Conservation (phyloP, 1,140 invertebrate genomes). For the Pissodes strobi region DNA sequence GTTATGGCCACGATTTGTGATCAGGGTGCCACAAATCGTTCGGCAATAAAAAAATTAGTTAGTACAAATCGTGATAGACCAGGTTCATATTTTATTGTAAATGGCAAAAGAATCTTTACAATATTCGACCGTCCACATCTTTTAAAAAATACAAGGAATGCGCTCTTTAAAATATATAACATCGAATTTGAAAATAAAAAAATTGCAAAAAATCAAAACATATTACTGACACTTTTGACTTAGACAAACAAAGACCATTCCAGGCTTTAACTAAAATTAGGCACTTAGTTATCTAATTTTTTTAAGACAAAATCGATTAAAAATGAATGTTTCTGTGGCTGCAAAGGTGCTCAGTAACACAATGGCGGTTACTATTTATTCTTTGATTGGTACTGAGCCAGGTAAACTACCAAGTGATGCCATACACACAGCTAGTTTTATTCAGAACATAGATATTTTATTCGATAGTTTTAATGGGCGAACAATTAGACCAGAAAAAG, state of each 20-base stretch:
- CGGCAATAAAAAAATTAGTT: constrained; percentile 24
- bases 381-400: neutral
- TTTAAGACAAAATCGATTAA: neutral
- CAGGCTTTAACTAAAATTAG: neutral
- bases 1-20: constrained; percentile 33
- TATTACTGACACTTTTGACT: neutral
- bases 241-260: neutral
- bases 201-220: neutral
- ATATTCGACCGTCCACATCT: constrained; percentile 50
- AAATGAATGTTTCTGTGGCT: constrained; percentile 6
- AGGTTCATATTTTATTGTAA: constrained; percentile 36
- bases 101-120: constrained; percentile 41
- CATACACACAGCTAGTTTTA: neutral
- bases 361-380: neutral
- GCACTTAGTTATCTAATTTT: neutral
- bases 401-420: neutral
- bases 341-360: neutral
- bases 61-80: constrained; percentile 27
- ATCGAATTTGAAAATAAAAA: constrained; percentile 6
- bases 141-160: constrained; percentile 35
- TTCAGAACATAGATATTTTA: neutral
- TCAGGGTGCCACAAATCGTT: constrained; percentile 24
- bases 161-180: neutral
- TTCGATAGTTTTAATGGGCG: neutral
- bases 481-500: neutral